Conservation (phyloP, 2,113 vertebrate genomes). For the Aegithalos caudatus region DNA sequence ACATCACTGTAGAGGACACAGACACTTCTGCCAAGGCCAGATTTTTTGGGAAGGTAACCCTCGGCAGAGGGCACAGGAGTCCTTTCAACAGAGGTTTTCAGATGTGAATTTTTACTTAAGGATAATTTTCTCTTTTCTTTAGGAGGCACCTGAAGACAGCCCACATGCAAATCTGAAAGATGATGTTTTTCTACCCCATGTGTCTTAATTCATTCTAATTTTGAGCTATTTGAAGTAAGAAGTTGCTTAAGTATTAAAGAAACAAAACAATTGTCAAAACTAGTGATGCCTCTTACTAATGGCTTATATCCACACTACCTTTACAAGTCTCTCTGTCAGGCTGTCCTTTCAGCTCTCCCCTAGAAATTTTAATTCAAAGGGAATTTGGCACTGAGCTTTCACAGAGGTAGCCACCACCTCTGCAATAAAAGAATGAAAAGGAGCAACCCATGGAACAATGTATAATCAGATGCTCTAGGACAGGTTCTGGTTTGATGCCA, state of each 20-base stretch:
- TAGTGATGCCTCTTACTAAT: background rate
- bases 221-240: background rate
- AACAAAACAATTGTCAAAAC: background rate
- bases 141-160: background rate
- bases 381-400: background rate
- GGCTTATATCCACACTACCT: background rate
- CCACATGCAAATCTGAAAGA: background rate
- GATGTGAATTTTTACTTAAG: background rate
- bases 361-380: background rate
- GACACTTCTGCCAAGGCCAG: background rate
- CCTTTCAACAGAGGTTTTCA: background rate
- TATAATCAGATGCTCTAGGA: background rate
- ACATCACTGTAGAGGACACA: background rate
- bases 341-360: background rate
- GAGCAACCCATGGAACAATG: background rate
- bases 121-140: background rate
- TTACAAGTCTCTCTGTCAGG: background rate
- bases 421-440: fast-evolving
- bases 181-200: background rate
- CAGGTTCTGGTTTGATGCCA: background rate
- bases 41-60: background rate
- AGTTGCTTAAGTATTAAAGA: background rate
- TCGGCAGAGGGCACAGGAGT: background rate
- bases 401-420: background rate
- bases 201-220: background rate